A percentile compares a stretch with the other conserved stretches of the same genome.
phyloP scores from a whole-genome alignment of 2,888 invertebrate genomes.

The Scaptomyza parva region DNA sequence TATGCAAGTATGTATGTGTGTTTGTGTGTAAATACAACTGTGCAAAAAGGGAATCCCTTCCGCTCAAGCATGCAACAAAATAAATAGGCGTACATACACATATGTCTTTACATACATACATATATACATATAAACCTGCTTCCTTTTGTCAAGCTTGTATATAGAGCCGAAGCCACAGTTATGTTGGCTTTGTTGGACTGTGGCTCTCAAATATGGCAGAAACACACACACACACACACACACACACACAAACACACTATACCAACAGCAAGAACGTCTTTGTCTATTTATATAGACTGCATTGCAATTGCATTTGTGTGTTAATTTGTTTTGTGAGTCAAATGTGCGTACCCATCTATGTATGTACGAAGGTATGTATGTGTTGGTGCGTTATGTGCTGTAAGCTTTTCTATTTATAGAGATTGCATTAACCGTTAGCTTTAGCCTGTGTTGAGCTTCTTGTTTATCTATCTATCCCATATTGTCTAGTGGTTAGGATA shows the following conservation, averaged over 20 bases:
- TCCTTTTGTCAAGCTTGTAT: slow-evolving; percentile 45
- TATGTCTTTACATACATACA: background rate
- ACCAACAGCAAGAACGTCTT: background rate
- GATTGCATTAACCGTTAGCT: slow-evolving; percentile 6
- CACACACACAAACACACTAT: too few relatives aligned
- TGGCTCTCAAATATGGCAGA: background rate
- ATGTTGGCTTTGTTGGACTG: slow-evolving; percentile 25
- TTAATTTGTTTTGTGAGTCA: slow-evolving; percentile 8
- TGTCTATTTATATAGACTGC: slow-evolving; percentile 25
- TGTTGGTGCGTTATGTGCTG: too few relatives aligned
- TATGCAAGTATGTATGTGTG: background rate
- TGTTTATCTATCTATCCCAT: slow-evolving; percentile 26
- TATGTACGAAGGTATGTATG: too few relatives aligned
- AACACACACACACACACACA: too few relatives aligned
- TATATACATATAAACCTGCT: background rate
- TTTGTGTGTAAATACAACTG: slow-evolving; percentile 18
- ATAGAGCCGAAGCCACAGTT: slow-evolving; percentile 42
- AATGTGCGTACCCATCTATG: background rate
- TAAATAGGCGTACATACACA: slow-evolving; percentile 32
- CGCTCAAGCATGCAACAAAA: slow-evolving; percentile 50
- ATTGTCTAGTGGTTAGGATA: slow-evolving; percentile 74
- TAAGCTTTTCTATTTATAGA: background rate
- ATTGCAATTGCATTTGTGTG: slow-evolving; percentile 15
- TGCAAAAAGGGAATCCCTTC: slow-evolving; percentile 52
- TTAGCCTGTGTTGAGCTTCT: slow-evolving; percentile 13